phyloP scores from a whole-genome alignment of 2,113 vertebrate genomes.

The Pyrgilauda ruficollis region DNA sequence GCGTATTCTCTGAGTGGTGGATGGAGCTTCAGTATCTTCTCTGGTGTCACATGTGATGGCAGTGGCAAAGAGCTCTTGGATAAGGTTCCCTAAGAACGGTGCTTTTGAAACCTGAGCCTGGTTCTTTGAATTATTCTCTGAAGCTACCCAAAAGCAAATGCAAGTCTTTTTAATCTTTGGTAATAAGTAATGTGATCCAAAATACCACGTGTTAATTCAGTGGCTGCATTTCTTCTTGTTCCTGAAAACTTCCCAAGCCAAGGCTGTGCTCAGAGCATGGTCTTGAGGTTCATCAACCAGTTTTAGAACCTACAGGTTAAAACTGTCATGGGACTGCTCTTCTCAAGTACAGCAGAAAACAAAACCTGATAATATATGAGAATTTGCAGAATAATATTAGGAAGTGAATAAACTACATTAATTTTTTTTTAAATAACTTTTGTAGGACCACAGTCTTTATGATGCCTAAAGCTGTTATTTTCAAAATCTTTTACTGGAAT shows the following conservation, averaged over 20 bases:
- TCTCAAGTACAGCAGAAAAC: neutral
- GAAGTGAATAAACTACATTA: neutral
- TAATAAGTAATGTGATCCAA: neutral
- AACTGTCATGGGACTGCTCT: neutral
- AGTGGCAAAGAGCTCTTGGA: rapidly evolving
- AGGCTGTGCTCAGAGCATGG: neutral
- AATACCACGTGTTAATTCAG: rapidly evolving
- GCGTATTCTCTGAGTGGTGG: neutral
- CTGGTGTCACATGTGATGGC: rapidly evolving
- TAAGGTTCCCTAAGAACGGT: rapidly evolving
- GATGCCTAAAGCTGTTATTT: neutral
- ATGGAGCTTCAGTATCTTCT: neutral
- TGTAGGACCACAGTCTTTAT: neutral
- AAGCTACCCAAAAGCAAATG: neutral
- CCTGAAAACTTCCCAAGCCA: neutral
- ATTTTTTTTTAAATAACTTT: neutral
- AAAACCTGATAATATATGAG: neutral
- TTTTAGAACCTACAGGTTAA: neutral
- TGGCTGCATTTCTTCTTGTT: neutral
- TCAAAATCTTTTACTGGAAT: neutral
- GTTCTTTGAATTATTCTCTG: neutral
- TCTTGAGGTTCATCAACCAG: neutral
- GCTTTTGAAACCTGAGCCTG: neutral
- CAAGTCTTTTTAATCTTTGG: neutral
- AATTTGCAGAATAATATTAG: neutral